Evolutionary conservation across 2,888 invertebrate species (phyloP).

Genomic region (Tachina grossa): DNA sequence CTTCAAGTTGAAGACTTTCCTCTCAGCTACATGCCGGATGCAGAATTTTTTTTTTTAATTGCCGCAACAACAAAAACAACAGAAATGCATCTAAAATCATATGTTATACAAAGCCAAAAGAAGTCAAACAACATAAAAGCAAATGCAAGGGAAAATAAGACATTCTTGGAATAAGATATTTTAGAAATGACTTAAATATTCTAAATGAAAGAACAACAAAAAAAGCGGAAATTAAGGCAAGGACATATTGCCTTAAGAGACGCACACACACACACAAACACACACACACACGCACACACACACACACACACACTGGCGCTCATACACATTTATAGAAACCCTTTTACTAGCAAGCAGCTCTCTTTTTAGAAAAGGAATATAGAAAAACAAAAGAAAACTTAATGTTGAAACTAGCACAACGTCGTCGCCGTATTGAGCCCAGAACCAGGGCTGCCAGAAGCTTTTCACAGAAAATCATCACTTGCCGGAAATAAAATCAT

Average conservation of each 20-base stretch:
- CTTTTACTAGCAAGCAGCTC: neutral
- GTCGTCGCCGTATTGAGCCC: slow-evolving; percentile 20
- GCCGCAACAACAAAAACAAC: neutral
- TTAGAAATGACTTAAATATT: slow-evolving; percentile 14
- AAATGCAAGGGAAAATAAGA: neutral
- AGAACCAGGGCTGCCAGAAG: no score
- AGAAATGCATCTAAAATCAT: neutral
- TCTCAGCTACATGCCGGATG: slow-evolving; percentile 5
- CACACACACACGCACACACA: neutral
- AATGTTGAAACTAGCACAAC: slow-evolving; percentile 8
- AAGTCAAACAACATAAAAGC: neutral
- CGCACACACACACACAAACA: neutral
- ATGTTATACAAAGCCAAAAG: neutral
- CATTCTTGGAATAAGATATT: slow-evolving; percentile 19
- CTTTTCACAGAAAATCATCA: no score
- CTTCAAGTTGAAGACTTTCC: neutral
- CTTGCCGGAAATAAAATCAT: no score
- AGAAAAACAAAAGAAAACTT: slow-evolving; percentile 4
- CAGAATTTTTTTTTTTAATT: neutral
- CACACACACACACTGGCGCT: neutral
- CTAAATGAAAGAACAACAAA: neutral
- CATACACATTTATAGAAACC: neutral
- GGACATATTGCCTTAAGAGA: slow-evolving; percentile 8
- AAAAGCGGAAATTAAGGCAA: slow-evolving; percentile 19
- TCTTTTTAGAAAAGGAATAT: neutral